A percentile compares a stretch with the other conserved stretches of the same genome.
These are phyloP conservation scores for Pygoscelis adeliae DNA, from an alignment of 2,113 vertebrate genomes.

Conservation along the genomic window DNA sequence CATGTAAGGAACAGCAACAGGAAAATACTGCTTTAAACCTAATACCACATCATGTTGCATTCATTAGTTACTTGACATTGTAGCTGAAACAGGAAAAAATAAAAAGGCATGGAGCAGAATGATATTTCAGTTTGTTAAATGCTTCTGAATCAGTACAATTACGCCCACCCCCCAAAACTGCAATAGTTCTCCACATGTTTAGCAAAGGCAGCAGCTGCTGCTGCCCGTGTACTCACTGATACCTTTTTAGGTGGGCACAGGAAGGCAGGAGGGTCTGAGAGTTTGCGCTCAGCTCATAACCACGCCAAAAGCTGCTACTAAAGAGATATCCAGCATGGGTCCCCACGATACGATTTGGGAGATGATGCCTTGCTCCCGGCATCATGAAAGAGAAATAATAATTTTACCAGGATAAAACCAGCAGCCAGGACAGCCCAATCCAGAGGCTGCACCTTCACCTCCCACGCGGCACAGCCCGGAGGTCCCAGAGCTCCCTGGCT, in stretches of 20 bases:
- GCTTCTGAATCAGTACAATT: neutral
- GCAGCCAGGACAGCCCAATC: neutral
- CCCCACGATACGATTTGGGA: rapidly evolving
- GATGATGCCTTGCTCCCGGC: neutral
- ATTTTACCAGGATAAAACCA: neutral
- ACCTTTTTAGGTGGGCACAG: neutral
- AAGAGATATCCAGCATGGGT: neutral
- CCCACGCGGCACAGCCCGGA: rapidly evolving
- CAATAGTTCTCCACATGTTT: rapidly evolving
- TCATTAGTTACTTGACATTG: constrained; percentile 44
- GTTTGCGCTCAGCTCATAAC: neutral
- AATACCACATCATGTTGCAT: constrained; percentile 42
- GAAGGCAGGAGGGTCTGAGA: neutral
- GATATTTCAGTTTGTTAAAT: neutral
- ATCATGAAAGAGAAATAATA: neutral
- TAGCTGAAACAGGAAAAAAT: neutral
- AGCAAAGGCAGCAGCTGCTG: neutral
- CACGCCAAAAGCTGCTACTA: neutral
- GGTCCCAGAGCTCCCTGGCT: neutral
- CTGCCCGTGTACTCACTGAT: neutral
- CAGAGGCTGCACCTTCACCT: neutral
- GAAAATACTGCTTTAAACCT: constrained; percentile 53
- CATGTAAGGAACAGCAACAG: constrained; percentile 47
- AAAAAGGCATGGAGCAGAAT: neutral
- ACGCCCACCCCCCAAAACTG: too few species aligned